These are phyloP conservation scores for Lophotriccus pileatus DNA, from an alignment of 2,797 vertebrate genomes.

Conservation along the genomic window DNA sequence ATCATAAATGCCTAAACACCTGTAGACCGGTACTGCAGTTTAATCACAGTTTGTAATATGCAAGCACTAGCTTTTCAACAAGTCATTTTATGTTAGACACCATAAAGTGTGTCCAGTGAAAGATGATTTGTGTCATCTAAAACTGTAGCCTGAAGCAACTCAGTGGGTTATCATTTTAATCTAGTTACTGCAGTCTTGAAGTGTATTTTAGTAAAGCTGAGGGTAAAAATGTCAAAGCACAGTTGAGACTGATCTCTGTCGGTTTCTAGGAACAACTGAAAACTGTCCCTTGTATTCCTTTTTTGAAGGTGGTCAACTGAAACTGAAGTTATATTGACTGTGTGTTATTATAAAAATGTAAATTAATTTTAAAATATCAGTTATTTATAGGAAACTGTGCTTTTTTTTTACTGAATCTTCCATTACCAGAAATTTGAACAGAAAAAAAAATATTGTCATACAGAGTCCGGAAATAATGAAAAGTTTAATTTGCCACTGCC, in stretches of 20 bases:
- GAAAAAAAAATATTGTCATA: neutral
- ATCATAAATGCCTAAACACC: neutral
- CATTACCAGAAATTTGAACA: neutral
- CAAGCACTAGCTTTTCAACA: slow-evolving; percentile 38
- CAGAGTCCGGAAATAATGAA: neutral
- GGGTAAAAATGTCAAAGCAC: slow-evolving; percentile 59
- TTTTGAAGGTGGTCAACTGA: neutral
- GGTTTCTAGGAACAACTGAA: slow-evolving; percentile 37
- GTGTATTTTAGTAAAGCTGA: slow-evolving; percentile 56
- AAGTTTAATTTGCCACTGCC: neutral
- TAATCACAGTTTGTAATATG: slow-evolving; percentile 33
- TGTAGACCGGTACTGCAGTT: neutral
- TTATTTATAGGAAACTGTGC: neutral
- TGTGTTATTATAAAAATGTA: neutral
- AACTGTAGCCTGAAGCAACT: slow-evolving; percentile 70
- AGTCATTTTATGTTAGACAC: slow-evolving; percentile 58
- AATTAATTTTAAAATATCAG: neutral
- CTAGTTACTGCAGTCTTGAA: slow-evolving; percentile 74
- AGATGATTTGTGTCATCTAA: slow-evolving; percentile 73
- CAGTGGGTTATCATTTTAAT: slow-evolving; percentile 75
- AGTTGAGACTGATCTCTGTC: slow-evolving; percentile 55
- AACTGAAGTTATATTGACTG: neutral
- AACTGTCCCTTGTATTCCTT: neutral
- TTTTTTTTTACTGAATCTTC: neutral
- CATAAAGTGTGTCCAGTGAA: slow-evolving; percentile 62